phyloP scores from a whole-genome alignment of 2,113 vertebrate genomes.

The Pterocles orientalis region DNA sequence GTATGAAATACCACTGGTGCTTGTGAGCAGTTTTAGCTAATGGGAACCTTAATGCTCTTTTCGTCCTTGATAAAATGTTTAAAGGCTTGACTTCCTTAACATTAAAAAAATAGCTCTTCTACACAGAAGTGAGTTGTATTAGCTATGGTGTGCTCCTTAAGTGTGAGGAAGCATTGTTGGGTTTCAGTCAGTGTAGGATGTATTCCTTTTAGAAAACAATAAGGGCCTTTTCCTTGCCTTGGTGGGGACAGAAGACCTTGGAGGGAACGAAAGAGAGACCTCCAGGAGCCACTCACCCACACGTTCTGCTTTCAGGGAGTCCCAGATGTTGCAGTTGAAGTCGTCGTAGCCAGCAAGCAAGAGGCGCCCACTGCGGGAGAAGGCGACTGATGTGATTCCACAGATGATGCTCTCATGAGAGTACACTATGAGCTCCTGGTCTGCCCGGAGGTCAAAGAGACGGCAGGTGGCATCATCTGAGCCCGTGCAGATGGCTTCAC shows the following conservation, averaged over 20 bases:
- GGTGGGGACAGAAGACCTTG: not conserved
- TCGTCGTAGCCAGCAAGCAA: constrained; percentile 92
- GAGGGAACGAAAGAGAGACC: not conserved
- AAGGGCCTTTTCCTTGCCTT: not conserved
- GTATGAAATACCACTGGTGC: not conserved
- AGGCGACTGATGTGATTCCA: constrained; percentile 92
- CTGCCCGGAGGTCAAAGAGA: constrained; percentile 92
- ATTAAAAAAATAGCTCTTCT: not conserved
- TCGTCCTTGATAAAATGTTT: not conserved
- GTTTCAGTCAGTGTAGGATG: not conserved
- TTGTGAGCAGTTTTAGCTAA: not conserved
- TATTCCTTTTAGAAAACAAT: not conserved
- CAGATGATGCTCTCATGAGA: constrained; percentile 93
- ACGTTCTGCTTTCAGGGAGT: constrained; percentile 64
- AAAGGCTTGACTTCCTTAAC: not conserved
- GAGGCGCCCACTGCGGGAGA: constrained; percentile 91
- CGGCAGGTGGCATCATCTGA: constrained; percentile 94
- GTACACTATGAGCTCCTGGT: constrained; percentile 93
- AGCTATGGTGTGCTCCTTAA: not conserved
- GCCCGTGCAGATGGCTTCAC: constrained; percentile 93
- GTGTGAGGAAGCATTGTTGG: rapidly evolving
- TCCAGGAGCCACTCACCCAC: constrained; percentile 14
- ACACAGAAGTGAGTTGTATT: not conserved
- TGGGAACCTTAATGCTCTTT: not conserved
- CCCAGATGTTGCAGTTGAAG: constrained; percentile 99